These are phyloP conservation scores for Caenorhabditis tropicalis DNA, from an alignment of 1,140 invertebrate genomes.

Conservation along the genomic window DNA sequence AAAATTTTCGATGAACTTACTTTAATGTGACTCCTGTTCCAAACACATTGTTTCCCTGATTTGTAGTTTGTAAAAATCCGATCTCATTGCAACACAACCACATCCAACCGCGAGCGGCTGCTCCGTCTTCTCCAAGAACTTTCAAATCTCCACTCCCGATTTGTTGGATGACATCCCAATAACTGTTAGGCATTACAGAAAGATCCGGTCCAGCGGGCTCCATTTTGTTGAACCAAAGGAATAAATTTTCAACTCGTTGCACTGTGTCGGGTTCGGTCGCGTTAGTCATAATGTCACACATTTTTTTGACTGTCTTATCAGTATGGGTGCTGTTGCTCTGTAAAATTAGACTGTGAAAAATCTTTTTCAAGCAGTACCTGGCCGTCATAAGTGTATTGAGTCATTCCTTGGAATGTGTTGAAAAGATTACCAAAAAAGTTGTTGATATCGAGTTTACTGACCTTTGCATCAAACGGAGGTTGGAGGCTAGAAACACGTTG, in stretches of 20 bases:
- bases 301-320: constrained; percentile 33
- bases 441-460: constrained; percentile 56
- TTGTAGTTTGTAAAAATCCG: constrained; percentile 57
- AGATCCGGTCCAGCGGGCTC: constrained; percentile 9
- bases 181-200: constrained; percentile 46
- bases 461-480: constrained; percentile 50
- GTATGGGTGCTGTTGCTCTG: constrained; percentile 50
- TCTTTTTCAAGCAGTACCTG: not conserved
- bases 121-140: constrained; percentile 28
- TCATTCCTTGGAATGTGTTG: constrained; percentile 58
- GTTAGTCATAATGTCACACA: constrained; percentile 48
- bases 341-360: not conserved
- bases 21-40: constrained; percentile 51
- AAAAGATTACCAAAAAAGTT: constrained; percentile 56
- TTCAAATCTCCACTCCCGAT: constrained; percentile 21
- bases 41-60: constrained; percentile 56
- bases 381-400: constrained; percentile 60
- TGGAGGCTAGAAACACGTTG: constrained; percentile 40
- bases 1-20: not conserved
- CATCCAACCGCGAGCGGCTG: constrained; percentile 55
- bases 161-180: constrained; percentile 46
- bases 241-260: constrained; percentile 22
- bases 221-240: constrained; percentile 46
- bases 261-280: not conserved
- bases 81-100: constrained; percentile 60